Conservation (phyloP, 2,113 vertebrate species). For the Semnornis frantzii region DNA sequence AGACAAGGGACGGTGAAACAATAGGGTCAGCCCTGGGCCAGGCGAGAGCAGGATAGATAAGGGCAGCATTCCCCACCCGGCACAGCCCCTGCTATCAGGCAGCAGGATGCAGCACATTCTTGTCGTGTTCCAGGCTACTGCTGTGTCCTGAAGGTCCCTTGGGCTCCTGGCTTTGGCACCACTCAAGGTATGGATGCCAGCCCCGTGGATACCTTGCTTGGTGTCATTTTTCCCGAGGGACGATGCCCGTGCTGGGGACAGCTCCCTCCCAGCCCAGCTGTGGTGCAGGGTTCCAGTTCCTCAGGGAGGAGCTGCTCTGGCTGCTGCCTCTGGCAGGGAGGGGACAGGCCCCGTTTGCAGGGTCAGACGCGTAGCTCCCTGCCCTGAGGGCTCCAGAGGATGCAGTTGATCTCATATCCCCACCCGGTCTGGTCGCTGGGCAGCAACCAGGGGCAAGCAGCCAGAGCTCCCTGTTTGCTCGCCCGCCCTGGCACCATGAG, state of each 20-base stretch:
- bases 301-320: background rate
- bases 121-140: background rate
- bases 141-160: constrained; percentile 36
- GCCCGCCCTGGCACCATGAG: background rate
- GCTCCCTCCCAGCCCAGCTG: background rate
- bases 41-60: constrained; percentile 66
- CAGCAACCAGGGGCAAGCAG: background rate
- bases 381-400: background rate
- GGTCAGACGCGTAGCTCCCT: rapidly evolving
- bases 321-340: background rate
- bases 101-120: constrained; percentile 38
- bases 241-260: background rate
- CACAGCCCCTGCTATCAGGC: constrained; percentile 18
- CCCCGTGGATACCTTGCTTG: background rate
- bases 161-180: background rate
- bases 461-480: background rate
- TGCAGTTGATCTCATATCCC: background rate
- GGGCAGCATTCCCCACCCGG: constrained; percentile 27
- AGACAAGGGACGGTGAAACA: constrained; percentile 31
- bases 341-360: background rate
- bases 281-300: background rate
- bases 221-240: background rate
- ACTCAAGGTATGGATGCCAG: background rate
- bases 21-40: background rate
- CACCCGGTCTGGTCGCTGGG: background rate